A percentile compares a stretch with the other conserved stretches of the same genome.
These are phyloP conservation scores for Polydrusus cervinus DNA, from an alignment of 2,888 invertebrate genomes.

Conservation along the genomic window DNA sequence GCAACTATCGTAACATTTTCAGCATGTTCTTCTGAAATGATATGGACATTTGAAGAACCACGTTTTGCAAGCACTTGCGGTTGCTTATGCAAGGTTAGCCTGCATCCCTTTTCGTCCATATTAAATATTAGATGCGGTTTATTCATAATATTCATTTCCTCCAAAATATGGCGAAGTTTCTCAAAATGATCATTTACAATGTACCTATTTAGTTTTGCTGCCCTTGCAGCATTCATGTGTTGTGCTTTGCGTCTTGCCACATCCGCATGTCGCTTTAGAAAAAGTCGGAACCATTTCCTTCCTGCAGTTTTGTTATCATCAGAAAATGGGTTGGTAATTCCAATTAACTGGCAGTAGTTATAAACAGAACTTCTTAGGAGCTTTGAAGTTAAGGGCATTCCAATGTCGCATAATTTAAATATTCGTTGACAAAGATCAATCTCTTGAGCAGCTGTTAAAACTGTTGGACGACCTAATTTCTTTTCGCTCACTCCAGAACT, in stretches of 20 bases:
- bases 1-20: conserved; percentile 64
- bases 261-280: conserved; percentile 4
- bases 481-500: too few species aligned
- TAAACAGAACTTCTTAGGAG: conserved; percentile 6
- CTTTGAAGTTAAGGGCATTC: conserved; percentile 22
- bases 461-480: too few species aligned
- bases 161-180: neutral
- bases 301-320: neutral
- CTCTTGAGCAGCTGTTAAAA: neutral
- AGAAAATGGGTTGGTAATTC: conserved; percentile 22
- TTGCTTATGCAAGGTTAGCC: conserved; percentile 19
- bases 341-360: conserved; percentile 11
- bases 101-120: neutral
- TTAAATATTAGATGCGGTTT: conserved; percentile 19
- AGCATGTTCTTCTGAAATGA: conserved; percentile 62
- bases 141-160: neutral
- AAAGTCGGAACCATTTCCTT: neutral
- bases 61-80: neutral
- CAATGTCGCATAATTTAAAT: conserved; percentile 7
- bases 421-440: conserved; percentile 24
- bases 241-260: conserved; percentile 6
- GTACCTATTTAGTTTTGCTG: conserved; percentile 1
- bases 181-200: conserved; percentile 1
- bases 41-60: conserved; percentile 42
- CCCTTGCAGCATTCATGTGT: conserved; percentile 18